phyloP scores from a whole-genome alignment of 2,113 vertebrate species.

The Coptodon rendalli region DNA sequence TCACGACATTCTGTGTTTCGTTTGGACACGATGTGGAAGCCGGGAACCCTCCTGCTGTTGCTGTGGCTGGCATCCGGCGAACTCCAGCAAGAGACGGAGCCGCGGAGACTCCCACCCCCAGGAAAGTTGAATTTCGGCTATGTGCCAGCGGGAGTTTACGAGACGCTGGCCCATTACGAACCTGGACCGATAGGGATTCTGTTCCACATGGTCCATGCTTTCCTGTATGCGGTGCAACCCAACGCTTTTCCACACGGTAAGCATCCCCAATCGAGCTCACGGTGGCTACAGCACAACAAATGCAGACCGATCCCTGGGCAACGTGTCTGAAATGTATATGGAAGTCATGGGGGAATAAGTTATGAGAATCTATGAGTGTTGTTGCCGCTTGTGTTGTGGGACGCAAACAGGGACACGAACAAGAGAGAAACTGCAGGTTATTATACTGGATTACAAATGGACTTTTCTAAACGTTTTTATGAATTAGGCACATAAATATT shows the following conservation, averaged over 20 bases:
- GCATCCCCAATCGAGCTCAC: constrained; percentile 6
- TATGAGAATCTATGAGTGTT: background rate
- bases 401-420: background rate
- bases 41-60: constrained; percentile 58
- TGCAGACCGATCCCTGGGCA: background rate
- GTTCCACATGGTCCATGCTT: constrained; percentile 81
- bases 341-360: background rate
- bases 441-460: background rate
- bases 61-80: constrained; percentile 62
- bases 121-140: constrained; percentile 81
- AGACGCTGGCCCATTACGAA: constrained; percentile 79
- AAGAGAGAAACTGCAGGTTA: background rate
- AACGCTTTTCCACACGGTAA: constrained; percentile 88
- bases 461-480: background rate
- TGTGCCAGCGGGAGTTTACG: constrained; percentile 80
- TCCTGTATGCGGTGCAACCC: constrained; percentile 85
- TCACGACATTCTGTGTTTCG: background rate
- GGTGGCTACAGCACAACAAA: background rate
- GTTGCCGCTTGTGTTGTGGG: background rate
- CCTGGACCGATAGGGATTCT: constrained; percentile 82
- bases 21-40: constrained; percentile 64
- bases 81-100: constrained; percentile 49
- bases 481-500: background rate
- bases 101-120: constrained; percentile 49
- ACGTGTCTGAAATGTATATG: background rate